Evolutionary conservation across 1,140 invertebrate species (phyloP).

Genomic region (Lepidotrigona ventralis): DNA sequence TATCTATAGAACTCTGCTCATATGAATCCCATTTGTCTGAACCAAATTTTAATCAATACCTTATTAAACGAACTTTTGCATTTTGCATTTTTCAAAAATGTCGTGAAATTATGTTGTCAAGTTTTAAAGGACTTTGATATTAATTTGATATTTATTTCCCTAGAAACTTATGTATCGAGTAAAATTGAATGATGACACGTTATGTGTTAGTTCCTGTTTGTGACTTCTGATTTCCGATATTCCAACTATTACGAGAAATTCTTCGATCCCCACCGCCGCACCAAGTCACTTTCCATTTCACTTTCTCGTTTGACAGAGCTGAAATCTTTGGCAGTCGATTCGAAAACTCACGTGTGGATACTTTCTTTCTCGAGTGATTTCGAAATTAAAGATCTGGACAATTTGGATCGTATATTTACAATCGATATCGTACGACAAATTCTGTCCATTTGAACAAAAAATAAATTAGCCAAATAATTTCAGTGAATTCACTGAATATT

Average conservation of each 20-base stretch:
- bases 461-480: neutral
- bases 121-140: no score
- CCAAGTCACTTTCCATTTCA: slow-evolving; percentile 32
- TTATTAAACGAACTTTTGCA: no score
- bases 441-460: neutral
- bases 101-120: no score
- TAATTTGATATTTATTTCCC: no score
- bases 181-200: neutral
- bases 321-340: neutral
- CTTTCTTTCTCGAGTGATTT: neutral
- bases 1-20: no score
- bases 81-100: no score
- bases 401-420: no score
- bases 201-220: neutral
- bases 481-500: neutral
- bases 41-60: no score
- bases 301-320: slow-evolving; percentile 29
- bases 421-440: no score
- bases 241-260: slow-evolving; percentile 10
- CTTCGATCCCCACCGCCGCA: neutral
- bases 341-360: neutral
- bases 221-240: neutral
- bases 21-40: no score
- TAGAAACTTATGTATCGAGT: no score
- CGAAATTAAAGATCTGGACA: neutral